phyloP scores from a whole-genome alignment of 2,797 vertebrate genomes.

The Pipistrellus pygmaeus region DNA sequence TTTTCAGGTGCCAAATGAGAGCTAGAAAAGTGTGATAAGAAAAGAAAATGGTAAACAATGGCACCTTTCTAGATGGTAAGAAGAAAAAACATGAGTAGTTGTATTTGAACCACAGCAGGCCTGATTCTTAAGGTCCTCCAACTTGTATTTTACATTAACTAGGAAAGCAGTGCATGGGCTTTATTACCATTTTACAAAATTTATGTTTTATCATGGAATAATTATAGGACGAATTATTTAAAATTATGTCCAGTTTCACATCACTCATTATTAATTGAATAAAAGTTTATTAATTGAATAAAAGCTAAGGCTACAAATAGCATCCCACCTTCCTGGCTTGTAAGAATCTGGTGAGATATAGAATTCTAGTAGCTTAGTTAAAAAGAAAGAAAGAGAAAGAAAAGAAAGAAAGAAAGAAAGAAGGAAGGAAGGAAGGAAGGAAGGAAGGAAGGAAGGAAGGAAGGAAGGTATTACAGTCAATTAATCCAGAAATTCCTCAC shows the following conservation, averaged over 20 bases:
- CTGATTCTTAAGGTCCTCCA: conserved; percentile 18
- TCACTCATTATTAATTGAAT: conserved; percentile 45
- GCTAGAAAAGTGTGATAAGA: not conserved
- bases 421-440: not conserved
- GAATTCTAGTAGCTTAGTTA: not conserved
- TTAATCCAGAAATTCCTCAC: not conserved
- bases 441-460: too few species aligned
- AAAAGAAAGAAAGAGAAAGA: not conserved
- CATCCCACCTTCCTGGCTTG: conserved; percentile 27
- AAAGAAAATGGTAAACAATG: not conserved
- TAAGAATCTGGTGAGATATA: not conserved
- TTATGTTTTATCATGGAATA: conserved; percentile 25
- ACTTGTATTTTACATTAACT: conserved; percentile 55
- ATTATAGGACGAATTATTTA: conserved; percentile 63
- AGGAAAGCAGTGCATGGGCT: not conserved
- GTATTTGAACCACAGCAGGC: conserved; percentile 13
- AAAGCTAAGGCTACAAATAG: conserved; percentile 17
- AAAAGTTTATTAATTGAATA: conserved; percentile 61
- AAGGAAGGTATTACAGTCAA: not conserved
- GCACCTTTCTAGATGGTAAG: not conserved
- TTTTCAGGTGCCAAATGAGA: conserved; percentile 53
- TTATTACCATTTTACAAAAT: not conserved
- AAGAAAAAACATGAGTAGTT: conserved; percentile 6
- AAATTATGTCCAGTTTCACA: conserved; percentile 54
- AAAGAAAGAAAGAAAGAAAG: too few species aligned